Base-by-base conservation (phyloP, 2,113 vertebrate genomes). In the Athene noctua region DNA sequence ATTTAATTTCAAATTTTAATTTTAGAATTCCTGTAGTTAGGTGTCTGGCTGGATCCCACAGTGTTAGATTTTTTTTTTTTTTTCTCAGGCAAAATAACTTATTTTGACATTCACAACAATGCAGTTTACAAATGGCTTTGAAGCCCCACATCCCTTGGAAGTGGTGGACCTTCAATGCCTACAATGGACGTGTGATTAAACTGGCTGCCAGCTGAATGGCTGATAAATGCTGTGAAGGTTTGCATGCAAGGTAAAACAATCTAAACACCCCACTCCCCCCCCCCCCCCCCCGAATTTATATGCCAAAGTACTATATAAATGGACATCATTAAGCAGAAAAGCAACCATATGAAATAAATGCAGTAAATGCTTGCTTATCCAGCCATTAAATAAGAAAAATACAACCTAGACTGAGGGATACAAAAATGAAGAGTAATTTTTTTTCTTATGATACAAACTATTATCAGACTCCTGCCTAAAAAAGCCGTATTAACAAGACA, bases 211-310 rank as follows among this genome's bases (percentile, higher is more conserved):
- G 38, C 8, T 46, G 18, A 52, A 72, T 4, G 2, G 29, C 44
- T 81, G 18, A 22, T 54, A 67, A 92, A 42, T n/a, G 29, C 18
- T 72, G 26, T 26, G 19, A 59, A 74, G 26, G 26, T 68, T 80
- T 89, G 26, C 12, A 22, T 82, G 13, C 13, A 52, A 42, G 5
- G 13, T 38, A 82, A 93, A 91, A 67, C 6, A 75, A 79, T 30
- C 12, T 30, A 74, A 15, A 19, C 25, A 6, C 36, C 8, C 3
- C 5, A 13, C 5, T 46, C 16, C 3, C 6, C 9, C 2, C 9
- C 4, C 5, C 17, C 16, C 3, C 6, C 9, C 2, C 9, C 4
- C 1, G 22, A 52, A 51, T 57, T 47, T 72, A 27, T 36, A 17
- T 25, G 8, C 5, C 9, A 59, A 78, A 63, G 3, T 67, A 51